Evolutionary conservation across 2,797 vertebrate genomes (phyloP), one percentile per base, ranked within the genome.

Genomic region (Holocentrus rufus): DNA sequence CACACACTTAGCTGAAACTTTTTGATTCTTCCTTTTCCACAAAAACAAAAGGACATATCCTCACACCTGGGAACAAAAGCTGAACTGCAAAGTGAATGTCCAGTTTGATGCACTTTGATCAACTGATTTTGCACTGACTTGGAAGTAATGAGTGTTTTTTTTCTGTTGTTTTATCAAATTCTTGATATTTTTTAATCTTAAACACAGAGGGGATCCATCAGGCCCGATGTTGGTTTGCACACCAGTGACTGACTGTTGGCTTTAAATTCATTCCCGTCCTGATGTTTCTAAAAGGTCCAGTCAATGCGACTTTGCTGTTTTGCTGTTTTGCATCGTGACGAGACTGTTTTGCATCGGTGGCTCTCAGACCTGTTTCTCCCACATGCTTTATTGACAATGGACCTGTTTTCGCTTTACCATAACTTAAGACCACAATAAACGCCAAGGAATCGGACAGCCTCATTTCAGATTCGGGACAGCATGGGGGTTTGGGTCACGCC

Each of bases 21-120:
- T 84, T 13, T 68, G n/a, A 74, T 60, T 72, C 31, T 52, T 72
- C 15, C 10, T 64, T 77, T 69, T 59, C 62, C 39, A 50, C 71
- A 11, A 72, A 75, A 82, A 63, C 68, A 72, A 73, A 71, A 53
- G 77, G 87, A 89, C 87, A 76, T 82, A 84, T 82, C 77, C 34
- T 66, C 67, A 53, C 55, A 7, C 20, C 57, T 39, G 18, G 79
- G 64, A 77, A 76, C 60, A 55, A 76, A 81, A 62, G 59, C 74
- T 56, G 42, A 69, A 55, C 54, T 2, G 10, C 60, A 55, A 70
- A 68, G 73, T 69, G 20, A 82, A 69, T 55, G 68, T 69, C 69
- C 70, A 77, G 58, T 58, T 74, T 77, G 55, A 69, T 83, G 52
- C 65, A 46, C 65, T 79, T 52, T 78, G 65, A 78, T 71, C 72